Percentiles rank a stretch among this genome's conserved stretches.
Evolutionary conservation across 1,140 invertebrate genomes (phyloP).

Genomic region (Hylaeus volcanicus): DNA sequence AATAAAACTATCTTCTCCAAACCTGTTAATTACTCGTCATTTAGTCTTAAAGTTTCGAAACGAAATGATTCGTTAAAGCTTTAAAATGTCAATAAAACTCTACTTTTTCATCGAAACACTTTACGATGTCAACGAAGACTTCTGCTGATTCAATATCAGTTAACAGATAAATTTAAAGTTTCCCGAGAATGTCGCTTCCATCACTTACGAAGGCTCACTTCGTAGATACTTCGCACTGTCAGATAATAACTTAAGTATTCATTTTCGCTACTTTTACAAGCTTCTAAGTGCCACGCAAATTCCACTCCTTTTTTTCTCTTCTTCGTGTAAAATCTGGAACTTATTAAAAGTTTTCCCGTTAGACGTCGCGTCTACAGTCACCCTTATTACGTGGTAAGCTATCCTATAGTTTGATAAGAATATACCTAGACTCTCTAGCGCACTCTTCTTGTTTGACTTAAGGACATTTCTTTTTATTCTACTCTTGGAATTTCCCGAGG

Average conservation of each 20-base stretch:
- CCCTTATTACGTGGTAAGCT: constrained; percentile 7
- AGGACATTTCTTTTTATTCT: background rate
- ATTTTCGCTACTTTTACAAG: background rate
- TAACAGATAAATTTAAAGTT: background rate
- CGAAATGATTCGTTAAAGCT: no score
- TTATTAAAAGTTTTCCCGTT: constrained; percentile 26
- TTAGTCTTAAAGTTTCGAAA: no score
- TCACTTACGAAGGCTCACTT: background rate
- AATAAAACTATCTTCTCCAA: no score
- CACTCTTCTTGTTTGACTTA: constrained; percentile 1
- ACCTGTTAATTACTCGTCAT: no score
- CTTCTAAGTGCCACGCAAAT: background rate
- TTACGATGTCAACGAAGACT: no score
- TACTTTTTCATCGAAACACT: no score
- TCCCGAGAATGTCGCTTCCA: background rate
- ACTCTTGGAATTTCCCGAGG: background rate
- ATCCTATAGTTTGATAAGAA: constrained; percentile 22
- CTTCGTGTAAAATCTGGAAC: background rate
- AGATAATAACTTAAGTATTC: background rate
- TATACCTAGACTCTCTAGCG: background rate
- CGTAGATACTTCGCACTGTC: background rate
- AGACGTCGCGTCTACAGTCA: background rate
- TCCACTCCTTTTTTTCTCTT: background rate
- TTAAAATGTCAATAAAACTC: no score
- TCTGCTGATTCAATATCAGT: no score